These are phyloP conservation scores for Dioctria linearis DNA, from an alignment of 2,888 invertebrate species.

Conservation along the genomic window DNA sequence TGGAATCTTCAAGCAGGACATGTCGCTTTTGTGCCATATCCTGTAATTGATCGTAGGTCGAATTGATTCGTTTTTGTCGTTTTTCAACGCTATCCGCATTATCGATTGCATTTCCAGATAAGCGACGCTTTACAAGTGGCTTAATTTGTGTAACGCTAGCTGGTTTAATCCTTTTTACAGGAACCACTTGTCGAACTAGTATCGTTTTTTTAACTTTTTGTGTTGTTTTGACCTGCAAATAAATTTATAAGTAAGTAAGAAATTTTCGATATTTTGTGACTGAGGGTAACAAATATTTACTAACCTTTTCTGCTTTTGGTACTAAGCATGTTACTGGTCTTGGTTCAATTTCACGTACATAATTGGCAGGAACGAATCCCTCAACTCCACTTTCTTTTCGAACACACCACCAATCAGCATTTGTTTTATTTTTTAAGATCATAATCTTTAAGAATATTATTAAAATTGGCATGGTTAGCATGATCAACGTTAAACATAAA, in stretches of 20 bases:
- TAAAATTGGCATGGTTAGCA: background rate
- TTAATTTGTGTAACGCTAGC: slow-evolving; percentile 67
- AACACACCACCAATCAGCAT: slow-evolving; percentile 99
- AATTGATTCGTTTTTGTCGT: slow-evolving; percentile 84
- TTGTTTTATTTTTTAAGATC: slow-evolving; percentile 94
- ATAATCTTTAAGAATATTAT: slow-evolving; percentile 73
- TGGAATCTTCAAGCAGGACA: slow-evolving; percentile 91
- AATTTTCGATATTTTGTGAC: background rate
- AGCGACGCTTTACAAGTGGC: slow-evolving; percentile 69
- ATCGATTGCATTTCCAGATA: slow-evolving; percentile 73
- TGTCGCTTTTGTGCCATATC: slow-evolving; percentile 86
- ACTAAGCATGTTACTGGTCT: slow-evolving; percentile 87
- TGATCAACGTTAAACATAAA: background rate
- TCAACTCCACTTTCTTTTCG: slow-evolving; percentile 91
- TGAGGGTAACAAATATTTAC: too few species aligned
- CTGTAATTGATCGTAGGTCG: slow-evolving; percentile 85
- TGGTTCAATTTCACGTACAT: slow-evolving; percentile 93
- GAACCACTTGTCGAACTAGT: slow-evolving; percentile 88
- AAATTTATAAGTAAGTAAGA: background rate
- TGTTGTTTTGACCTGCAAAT: slow-evolving; percentile 73
- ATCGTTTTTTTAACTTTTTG: slow-evolving; percentile 93
- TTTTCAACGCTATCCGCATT: slow-evolving; percentile 84
- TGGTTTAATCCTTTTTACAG: slow-evolving; percentile 78
- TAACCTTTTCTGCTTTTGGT: slow-evolving; percentile 83
- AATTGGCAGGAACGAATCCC: slow-evolving; percentile 98